Conservation (phyloP, 2,888 invertebrate species). For the Acrobasis consociella region DNA sequence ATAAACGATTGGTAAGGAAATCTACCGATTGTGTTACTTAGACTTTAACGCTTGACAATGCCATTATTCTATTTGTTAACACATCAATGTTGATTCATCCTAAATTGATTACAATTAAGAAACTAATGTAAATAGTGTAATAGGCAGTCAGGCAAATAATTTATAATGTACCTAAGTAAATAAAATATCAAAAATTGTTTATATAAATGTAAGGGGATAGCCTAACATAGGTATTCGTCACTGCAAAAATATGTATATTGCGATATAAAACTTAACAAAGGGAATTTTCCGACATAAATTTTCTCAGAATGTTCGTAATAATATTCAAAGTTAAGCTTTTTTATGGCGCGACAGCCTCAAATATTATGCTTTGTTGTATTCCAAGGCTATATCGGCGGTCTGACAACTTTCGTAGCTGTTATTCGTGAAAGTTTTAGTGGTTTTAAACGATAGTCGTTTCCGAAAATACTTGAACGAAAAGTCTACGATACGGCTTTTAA, state of each 20-base stretch:
- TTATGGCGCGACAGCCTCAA: slow-evolving; percentile 24
- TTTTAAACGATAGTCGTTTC: not conserved
- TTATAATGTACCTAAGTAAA: too few species aligned
- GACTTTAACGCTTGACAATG: too few species aligned
- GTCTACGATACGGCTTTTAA: not conserved
- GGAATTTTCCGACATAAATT: slow-evolving; percentile 26
- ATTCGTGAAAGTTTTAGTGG: slow-evolving; percentile 6
- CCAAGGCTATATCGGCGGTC: slow-evolving; percentile 13
- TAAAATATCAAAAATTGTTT: too few species aligned
- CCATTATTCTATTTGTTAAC: too few species aligned
- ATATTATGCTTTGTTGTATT: slow-evolving; percentile 28
- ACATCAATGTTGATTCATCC: too few species aligned
- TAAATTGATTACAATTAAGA: too few species aligned
- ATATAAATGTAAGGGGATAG: not conserved
- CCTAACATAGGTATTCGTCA: slow-evolving; percentile 5
- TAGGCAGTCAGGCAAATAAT: too few species aligned
- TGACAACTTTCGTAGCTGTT: slow-evolving; percentile 15
- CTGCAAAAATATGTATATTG: slow-evolving; percentile 1
- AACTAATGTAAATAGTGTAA: too few species aligned
- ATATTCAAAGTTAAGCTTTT: slow-evolving; percentile 31
- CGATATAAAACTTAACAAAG: slow-evolving; percentile 21
- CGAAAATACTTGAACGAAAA: not conserved
- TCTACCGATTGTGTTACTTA: too few species aligned
- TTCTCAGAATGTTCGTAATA: slow-evolving; percentile 20
- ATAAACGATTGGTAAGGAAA: too few species aligned